phyloP scores from a whole-genome alignment of 2,113 vertebrate species.

The Columba janthina region DNA sequence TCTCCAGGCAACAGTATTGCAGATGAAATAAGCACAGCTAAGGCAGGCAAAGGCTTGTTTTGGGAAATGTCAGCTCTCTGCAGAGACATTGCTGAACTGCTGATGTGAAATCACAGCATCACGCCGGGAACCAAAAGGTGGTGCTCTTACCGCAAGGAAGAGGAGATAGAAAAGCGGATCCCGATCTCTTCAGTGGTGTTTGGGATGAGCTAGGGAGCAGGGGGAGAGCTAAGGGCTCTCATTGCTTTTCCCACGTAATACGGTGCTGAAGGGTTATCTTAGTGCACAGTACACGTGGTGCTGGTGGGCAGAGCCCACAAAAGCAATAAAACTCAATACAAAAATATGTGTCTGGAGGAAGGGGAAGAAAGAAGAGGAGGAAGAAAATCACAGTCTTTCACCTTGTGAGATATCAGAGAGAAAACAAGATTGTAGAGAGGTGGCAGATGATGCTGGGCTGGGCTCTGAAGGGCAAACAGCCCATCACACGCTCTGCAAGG shows the following conservation, averaged over 20 bases:
- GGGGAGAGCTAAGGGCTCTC: neutral
- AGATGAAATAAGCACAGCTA: neutral
- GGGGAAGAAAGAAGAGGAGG: neutral
- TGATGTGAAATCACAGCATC: neutral
- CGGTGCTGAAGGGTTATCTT: rapidly evolving
- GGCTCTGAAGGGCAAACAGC: neutral
- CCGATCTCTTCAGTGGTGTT: rapidly evolving
- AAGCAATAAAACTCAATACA: neutral
- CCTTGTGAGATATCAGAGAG: neutral
- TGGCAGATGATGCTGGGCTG: neutral
- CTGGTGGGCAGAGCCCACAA: neutral
- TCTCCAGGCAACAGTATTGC: neutral
- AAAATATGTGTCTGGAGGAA: neutral
- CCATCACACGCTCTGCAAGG: rapidly evolving
- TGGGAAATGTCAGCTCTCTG: neutral
- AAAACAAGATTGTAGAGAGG: neutral
- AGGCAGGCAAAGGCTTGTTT: neutral
- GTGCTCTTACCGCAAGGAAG: slow-evolving; percentile 59
- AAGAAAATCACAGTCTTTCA: neutral
- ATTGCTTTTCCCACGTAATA: neutral
- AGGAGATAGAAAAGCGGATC: neutral
- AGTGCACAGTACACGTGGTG: neutral
- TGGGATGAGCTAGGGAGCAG: neutral
- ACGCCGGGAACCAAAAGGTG: slow-evolving; percentile 38
- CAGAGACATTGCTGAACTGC: neutral